Percentiles rank a stretch among this genome's conserved stretches.
phyloP scores from a whole-genome alignment of 2,797 vertebrate species.

The Gorsachius magnificus region DNA sequence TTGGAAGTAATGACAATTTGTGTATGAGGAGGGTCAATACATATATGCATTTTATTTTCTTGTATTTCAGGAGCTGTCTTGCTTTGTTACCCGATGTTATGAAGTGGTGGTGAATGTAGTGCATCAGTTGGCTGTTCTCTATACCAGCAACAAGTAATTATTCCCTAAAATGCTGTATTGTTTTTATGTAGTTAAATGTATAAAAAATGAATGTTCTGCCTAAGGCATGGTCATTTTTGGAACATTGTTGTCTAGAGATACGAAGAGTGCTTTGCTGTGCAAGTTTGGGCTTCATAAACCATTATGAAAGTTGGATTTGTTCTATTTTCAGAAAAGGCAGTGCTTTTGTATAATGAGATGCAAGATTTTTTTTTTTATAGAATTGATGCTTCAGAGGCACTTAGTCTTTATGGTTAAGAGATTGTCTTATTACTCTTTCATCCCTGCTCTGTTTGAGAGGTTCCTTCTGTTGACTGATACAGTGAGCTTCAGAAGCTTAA shows the following conservation, averaged over 20 bases:
- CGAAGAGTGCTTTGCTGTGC: not conserved
- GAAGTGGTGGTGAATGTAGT: constrained; percentile 96
- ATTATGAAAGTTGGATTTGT: not conserved
- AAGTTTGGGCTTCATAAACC: not conserved
- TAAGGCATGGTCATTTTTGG: not conserved
- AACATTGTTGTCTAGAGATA: not conserved
- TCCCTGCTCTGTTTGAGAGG: not conserved
- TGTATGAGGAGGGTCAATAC: not conserved
- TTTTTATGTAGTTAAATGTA: not conserved
- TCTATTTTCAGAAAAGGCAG: not conserved
- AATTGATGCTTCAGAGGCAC: not conserved
- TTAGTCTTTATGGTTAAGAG: not conserved
- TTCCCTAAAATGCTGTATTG: not conserved
- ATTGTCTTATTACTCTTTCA: not conserved
- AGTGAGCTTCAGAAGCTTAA: not conserved
- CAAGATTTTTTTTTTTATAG: not conserved
- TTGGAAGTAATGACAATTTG: not conserved
- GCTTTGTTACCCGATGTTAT: constrained; percentile 93
- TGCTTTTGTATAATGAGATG: not conserved
- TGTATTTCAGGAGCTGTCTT: constrained; percentile 91
- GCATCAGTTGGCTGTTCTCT: constrained; percentile 94
- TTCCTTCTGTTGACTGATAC: not conserved
- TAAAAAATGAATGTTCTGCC: not conserved
- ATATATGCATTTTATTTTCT: not conserved
- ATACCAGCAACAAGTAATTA: constrained; percentile 93